Conservation (phyloP, 2,888 invertebrate species). For the Trissolcus japonicus region DNA sequence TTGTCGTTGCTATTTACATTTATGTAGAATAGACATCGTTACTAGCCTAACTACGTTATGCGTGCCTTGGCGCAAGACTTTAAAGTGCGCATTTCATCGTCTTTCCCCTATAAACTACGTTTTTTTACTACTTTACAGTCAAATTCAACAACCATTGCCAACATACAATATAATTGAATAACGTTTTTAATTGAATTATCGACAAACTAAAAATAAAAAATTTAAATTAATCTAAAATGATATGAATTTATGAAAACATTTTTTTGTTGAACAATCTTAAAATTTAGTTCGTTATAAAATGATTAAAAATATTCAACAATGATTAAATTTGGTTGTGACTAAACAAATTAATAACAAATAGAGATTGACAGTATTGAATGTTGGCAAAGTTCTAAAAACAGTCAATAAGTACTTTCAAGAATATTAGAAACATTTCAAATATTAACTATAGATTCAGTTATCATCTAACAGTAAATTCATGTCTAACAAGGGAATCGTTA, state of each 20-base stretch:
- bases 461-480: slow-evolving; percentile 70
- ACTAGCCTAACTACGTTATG: slow-evolving; percentile 72
- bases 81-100: slow-evolving; percentile 67
- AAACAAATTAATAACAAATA: slow-evolving; percentile 36
- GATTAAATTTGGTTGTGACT: slow-evolving; percentile 7
- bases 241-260: neutral
- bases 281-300: neutral
- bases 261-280: neutral
- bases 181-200: neutral
- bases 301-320: too few relatives aligned
- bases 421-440: slow-evolving; percentile 73
- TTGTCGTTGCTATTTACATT: slow-evolving; percentile 69
- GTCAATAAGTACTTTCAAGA: slow-evolving; percentile 75
- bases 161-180: slow-evolving; percentile 65
- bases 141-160: slow-evolving; percentile 74
- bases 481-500: slow-evolving; percentile 70
- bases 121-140: slow-evolving; percentile 73
- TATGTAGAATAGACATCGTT: slow-evolving; percentile 71
- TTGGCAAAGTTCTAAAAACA: slow-evolving; percentile 73
- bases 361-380: slow-evolving; percentile 63
- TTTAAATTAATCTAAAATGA: neutral
- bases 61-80: slow-evolving; percentile 71
- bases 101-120: slow-evolving; percentile 67
- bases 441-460: slow-evolving; percentile 68
- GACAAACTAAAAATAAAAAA: neutral